Conservation (phyloP, 2,113 vertebrate genomes). For the Cochlearius cochlearius region DNA sequence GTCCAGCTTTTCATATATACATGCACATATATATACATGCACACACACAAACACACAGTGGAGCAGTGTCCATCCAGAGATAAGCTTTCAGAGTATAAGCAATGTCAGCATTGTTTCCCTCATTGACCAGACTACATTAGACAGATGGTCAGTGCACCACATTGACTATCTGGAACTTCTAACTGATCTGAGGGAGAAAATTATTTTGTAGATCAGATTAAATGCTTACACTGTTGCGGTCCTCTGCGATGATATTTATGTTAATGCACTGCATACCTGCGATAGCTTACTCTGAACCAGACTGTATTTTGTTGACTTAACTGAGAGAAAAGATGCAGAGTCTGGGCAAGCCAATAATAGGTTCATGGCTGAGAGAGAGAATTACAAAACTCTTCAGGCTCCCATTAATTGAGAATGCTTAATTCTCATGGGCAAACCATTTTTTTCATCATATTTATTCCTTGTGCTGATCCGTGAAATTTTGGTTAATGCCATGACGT, state of each 20-base stretch:
- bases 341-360: neutral
- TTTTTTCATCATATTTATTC: neutral
- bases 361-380: neutral
- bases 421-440: neutral
- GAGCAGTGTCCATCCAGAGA: neutral
- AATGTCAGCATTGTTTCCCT: neutral
- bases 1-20: too few species aligned
- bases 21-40: accelerated
- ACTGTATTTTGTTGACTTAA: neutral
- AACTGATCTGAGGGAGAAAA: neutral
- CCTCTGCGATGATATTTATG: neutral
- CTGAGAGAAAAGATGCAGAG: neutral
- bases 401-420: neutral
- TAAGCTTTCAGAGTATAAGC: neutral
- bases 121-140: accelerated
- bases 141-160: neutral
- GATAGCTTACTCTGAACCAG: neutral
- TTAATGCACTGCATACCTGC: neutral
- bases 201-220: neutral
- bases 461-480: neutral
- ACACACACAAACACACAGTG: neutral
- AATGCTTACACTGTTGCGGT: neutral
- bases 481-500: neutral
- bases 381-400: neutral
- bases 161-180: neutral